phyloP scores from a whole-genome alignment of 2,888 invertebrate species.

The Yponomeuta evonymella region DNA sequence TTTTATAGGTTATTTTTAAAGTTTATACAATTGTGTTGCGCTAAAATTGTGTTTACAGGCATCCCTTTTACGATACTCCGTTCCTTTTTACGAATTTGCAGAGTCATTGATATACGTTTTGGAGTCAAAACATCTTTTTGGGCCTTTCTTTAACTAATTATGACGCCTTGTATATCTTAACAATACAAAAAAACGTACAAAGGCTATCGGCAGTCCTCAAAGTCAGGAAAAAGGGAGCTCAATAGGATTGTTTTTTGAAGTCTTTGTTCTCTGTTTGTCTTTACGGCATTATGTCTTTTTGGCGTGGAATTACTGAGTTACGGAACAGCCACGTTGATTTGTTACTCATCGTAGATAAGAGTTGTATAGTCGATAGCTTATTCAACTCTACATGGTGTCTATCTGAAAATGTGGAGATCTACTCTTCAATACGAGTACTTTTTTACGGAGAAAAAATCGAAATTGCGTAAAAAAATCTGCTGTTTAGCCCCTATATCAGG shows the following conservation, averaged over 20 bases:
- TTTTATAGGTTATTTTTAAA: too few relatives aligned
- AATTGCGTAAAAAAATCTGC: too few relatives aligned
- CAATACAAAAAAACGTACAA: neutral
- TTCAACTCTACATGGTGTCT: too few relatives aligned
- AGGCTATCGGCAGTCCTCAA: conserved; percentile 9
- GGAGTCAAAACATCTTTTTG: neutral
- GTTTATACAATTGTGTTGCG: too few relatives aligned
- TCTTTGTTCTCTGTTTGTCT: neutral
- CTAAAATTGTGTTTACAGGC: neutral
- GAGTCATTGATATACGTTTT: neutral
- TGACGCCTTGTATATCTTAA: conserved; percentile 11
- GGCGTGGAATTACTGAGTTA: too few relatives aligned
- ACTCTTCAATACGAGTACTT: too few relatives aligned
- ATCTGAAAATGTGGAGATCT: too few relatives aligned
- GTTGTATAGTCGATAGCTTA: too few relatives aligned
- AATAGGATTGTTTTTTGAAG: conserved; percentile 13
- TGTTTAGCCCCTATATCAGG: too few relatives aligned
- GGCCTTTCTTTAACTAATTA: conserved; percentile 12
- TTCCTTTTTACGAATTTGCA: neutral
- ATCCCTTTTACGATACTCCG: neutral
- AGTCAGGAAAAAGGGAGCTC: conserved; percentile 3
- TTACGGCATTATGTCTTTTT: neutral
- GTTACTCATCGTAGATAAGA: too few relatives aligned
- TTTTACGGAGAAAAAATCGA: too few relatives aligned
- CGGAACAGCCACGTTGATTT: too few relatives aligned